Conservation (phyloP, 1,140 invertebrate genomes). For the Leptonema lineaticorne region DNA sequence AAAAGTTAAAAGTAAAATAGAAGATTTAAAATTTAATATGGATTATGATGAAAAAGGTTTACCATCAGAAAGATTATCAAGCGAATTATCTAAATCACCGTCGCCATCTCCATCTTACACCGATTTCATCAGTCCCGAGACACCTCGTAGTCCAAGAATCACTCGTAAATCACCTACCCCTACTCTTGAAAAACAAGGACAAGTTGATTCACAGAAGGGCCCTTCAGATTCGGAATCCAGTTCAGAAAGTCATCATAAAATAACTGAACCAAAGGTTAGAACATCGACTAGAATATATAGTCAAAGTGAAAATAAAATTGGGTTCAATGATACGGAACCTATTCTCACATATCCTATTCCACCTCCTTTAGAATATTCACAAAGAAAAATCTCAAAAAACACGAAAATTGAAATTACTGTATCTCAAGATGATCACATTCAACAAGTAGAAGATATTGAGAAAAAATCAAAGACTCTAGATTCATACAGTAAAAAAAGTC, state of each 20-base stretch:
- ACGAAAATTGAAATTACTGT: constrained; percentile 57
- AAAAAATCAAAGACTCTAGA: constrained; percentile 51
- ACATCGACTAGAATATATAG: neutral
- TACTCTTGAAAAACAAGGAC: constrained; percentile 62
- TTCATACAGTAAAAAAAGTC: constrained; percentile 50
- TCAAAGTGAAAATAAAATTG: neutral
- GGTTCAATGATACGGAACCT: neutral
- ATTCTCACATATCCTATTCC: neutral
- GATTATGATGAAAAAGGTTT: constrained; percentile 55
- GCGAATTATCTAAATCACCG: constrained; percentile 51
- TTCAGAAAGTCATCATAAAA: constrained; percentile 56
- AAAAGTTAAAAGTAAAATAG: constrained; percentile 54
- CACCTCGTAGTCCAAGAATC: constrained; percentile 51
- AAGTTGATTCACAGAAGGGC: constrained; percentile 57
- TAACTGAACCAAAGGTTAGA: constrained; percentile 46
- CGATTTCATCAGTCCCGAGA: constrained; percentile 50
- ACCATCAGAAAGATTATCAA: constrained; percentile 50
- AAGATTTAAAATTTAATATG: constrained; percentile 55
- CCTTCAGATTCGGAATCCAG: constrained; percentile 57
- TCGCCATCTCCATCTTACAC: constrained; percentile 46
- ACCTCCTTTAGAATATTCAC: constrained; percentile 18
- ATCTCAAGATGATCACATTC: constrained; percentile 56
- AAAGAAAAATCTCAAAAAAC: constrained; percentile 46
- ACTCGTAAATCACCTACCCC: constrained; percentile 59
- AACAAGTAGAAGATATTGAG: constrained; percentile 55